Evolutionary conservation across 2,113 vertebrate genomes (phyloP).

Genomic region (Melanocharis versteri): DNA sequence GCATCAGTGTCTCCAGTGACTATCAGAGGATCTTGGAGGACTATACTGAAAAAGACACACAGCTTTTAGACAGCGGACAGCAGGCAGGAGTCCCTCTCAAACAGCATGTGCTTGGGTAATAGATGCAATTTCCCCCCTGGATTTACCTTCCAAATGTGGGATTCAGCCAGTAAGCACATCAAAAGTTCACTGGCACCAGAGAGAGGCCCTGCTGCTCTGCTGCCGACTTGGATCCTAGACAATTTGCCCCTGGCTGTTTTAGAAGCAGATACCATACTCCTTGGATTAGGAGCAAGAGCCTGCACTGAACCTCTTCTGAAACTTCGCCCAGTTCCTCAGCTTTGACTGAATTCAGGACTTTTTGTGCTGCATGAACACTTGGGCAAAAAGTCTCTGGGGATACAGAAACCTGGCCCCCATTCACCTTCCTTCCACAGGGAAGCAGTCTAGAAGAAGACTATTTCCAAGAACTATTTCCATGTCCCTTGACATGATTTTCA

Average conservation of each 20-base stretch:
- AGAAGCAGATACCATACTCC: background rate
- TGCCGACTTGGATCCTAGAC: background rate
- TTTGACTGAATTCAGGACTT: background rate
- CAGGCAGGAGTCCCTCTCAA: background rate
- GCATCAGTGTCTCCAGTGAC: background rate
- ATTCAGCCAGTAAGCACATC: background rate
- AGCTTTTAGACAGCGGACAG: background rate
- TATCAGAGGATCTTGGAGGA: background rate
- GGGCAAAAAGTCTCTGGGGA: background rate
- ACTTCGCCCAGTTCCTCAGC: background rate
- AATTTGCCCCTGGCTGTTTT: background rate
- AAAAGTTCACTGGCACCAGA: slow-evolving; percentile 10
- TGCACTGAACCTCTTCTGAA: background rate
- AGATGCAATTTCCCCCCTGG: background rate
- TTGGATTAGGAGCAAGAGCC: background rate
- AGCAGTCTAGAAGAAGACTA: background rate
- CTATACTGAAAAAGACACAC: background rate
- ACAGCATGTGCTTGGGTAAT: background rate
- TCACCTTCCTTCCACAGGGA: background rate
- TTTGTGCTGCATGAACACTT: background rate
- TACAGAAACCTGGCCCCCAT: background rate
- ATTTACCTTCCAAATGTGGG: slow-evolving; percentile 17
- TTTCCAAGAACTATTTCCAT: background rate
- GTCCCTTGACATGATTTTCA: background rate
- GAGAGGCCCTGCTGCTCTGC: slow-evolving; percentile 11